Percentiles rank a stretch among this genome's conserved stretches.
Conservation (phyloP, 2,888 invertebrate genomes). For the Dryobotodes eremita region DNA sequence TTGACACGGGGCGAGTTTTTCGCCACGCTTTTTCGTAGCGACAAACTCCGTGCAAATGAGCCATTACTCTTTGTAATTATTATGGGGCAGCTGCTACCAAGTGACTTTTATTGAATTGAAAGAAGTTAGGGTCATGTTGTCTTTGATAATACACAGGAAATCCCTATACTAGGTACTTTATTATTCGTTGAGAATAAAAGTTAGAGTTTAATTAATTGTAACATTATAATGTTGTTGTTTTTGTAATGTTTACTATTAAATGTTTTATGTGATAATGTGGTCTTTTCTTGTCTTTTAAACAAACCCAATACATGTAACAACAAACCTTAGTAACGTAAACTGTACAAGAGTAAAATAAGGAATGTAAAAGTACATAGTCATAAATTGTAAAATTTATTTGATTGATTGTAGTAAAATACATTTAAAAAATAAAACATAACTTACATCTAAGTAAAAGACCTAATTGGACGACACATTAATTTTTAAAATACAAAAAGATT, state of each 20-base stretch:
- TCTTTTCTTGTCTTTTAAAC: conserved; percentile 33
- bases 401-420: conserved; percentile 20
- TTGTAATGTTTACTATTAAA: conserved; percentile 71
- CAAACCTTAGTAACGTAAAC: background rate
- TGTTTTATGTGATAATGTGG: conserved; percentile 67
- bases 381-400: conserved; percentile 27
- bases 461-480: conserved; percentile 30
- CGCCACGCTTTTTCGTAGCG: background rate
- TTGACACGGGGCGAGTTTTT: background rate
- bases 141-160: conserved; percentile 35
- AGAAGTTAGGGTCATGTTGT: conserved; percentile 37
- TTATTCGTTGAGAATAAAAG: conserved; percentile 54
- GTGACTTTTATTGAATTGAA: conserved; percentile 18
- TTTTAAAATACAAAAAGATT: background rate
- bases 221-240: conserved; percentile 68
- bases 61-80: conserved; percentile 4
- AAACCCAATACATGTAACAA: background rate
- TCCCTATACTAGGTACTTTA: conserved; percentile 39
- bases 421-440: conserved; percentile 13
- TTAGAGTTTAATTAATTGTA: conserved; percentile 62
- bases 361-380: too few relatives aligned
- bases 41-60: background rate
- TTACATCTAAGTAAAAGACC: conserved; percentile 36
- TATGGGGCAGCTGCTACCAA: conserved; percentile 13
- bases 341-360: background rate